A percentile compares a stretch with the other conserved stretches of the same genome.
Conservation (phyloP, 2,113 vertebrate genomes). For the Miniopterus natalensis region DNA sequence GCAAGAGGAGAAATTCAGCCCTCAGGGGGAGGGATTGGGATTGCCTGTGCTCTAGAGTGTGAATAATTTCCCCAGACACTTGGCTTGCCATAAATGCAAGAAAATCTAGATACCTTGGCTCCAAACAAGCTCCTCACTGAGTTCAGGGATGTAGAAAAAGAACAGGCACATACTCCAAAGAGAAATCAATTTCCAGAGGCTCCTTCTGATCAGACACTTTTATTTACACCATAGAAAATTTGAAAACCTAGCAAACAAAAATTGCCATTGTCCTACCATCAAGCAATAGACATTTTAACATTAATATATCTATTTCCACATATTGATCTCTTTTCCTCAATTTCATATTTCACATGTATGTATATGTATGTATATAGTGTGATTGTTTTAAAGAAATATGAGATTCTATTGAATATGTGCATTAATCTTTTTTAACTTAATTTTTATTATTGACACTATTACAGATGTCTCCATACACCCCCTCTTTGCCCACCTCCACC, state of each 20-base stretch:
- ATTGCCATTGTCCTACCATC: not conserved
- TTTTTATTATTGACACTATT: not conserved
- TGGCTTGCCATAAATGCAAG: not conserved
- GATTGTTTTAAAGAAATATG: constrained; percentile 49
- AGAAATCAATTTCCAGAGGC: not conserved
- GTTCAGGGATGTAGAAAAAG: not conserved
- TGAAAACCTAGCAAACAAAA: constrained; percentile 17
- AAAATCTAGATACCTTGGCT: not conserved
- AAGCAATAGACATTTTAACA: constrained; percentile 32
- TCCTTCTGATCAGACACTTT: not conserved
- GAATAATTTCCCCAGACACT: constrained; percentile 9
- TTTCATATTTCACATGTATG: not conserved
- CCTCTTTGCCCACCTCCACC: not conserved
- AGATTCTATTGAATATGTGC: not conserved
- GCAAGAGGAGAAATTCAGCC: not conserved
- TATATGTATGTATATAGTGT: not conserved
- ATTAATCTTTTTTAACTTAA: not conserved
- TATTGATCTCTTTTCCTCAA: not conserved
- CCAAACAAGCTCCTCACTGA: constrained; percentile 29
- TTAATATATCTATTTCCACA: constrained; percentile 3
- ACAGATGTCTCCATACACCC: not conserved
- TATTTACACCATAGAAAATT: constrained; percentile 41
- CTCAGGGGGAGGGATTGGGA: not conserved
- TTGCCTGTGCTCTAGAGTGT: not conserved
- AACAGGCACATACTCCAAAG: not conserved